Evolutionary conservation across 2,797 vertebrate genomes (phyloP), one percentile per base, ranked within the genome.

Genomic region (Diceros bicornis): DNA sequence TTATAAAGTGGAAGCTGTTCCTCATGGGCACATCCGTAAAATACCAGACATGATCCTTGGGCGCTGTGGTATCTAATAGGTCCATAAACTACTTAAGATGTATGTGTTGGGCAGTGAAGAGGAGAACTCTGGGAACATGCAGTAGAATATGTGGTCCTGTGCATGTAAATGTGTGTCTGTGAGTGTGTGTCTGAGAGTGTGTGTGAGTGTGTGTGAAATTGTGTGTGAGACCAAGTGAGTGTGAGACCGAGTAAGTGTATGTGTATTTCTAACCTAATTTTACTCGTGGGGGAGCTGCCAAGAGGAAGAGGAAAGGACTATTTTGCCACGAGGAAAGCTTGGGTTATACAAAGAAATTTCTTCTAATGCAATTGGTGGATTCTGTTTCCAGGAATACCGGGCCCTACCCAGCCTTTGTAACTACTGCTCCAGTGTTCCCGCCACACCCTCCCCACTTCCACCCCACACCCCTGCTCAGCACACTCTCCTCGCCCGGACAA

Each of bases 261-360:
- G 8, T 83, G 8, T 89, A 6, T 94, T 57, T 85, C 29, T 91
- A 85, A 74, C 18, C 69, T 94, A 78, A 97, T 86, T 91, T 77
- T 84, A 84, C 62, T 87, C 7, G 1, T 17, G 2, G 78, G 78
- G 71, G 77, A 90, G 47, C 75, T 77, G 81, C 91, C 91, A 92
- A 94, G 25, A 96, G 37, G 52, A 97, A 96, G 68, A 91, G 95
- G 87, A 87, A 93, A 89, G 32, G 62, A 71, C 85, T 93, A 44
- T 94, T 92, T 89, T 91, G 78, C 85, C 57, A 37, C 7, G 44
- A 87, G 72, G 71, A 93, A 75, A 68, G 25, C 21, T 79, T 89
- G 77, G 25, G 86, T 90, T 84, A 41, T 44, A 83, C 50, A 75
- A 83, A 89, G 83, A 97, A 86, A 85, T 94, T 86, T 96, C 83